A percentile compares a stretch with the other conserved stretches of the same genome.
These are phyloP conservation scores for Pelmatolapia mariae DNA, from an alignment of 2,113 vertebrate genomes.

Conservation along the genomic window DNA sequence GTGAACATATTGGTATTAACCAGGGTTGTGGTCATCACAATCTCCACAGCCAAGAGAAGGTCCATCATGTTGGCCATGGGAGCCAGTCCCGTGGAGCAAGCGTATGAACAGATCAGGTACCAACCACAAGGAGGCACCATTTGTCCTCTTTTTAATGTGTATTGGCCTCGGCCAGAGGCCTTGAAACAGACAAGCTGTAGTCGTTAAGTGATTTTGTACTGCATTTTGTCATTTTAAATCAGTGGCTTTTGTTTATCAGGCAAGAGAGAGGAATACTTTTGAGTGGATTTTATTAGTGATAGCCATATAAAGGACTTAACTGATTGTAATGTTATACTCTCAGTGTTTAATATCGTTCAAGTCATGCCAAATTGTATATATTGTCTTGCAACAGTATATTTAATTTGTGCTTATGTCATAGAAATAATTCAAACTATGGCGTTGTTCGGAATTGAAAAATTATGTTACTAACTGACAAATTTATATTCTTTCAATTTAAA, in stretches of 20 bases:
- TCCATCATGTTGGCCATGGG: conserved; percentile 72
- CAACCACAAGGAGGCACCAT: conserved; percentile 69
- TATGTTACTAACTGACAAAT: neutral
- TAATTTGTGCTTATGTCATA: neutral
- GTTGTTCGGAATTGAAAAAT: neutral
- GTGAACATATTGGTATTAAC: conserved; percentile 75
- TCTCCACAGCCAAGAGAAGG: conserved; percentile 73
- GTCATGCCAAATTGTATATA: neutral
- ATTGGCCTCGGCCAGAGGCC: neutral
- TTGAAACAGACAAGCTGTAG: neutral
- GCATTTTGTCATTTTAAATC: neutral
- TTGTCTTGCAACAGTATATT: neutral
- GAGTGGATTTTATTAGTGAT: neutral
- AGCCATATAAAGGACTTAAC: neutral
- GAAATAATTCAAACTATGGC: neutral
- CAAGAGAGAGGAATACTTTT: neutral
- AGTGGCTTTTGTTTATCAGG: neutral
- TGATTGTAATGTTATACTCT: neutral
- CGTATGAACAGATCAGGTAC: conserved; percentile 74
- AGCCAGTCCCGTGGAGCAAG: conserved; percentile 62
- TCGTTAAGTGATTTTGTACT: conserved; percentile 1
- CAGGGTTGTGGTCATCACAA: conserved; percentile 73
- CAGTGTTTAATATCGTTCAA: neutral
- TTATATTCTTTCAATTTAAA: neutral
- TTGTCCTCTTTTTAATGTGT: conserved; percentile 42